A percentile compares a stretch with the other conserved stretches of the same genome.
phyloP scores from a whole-genome alignment of 2,888 invertebrate species.

The Neoascia interrupta region DNA sequence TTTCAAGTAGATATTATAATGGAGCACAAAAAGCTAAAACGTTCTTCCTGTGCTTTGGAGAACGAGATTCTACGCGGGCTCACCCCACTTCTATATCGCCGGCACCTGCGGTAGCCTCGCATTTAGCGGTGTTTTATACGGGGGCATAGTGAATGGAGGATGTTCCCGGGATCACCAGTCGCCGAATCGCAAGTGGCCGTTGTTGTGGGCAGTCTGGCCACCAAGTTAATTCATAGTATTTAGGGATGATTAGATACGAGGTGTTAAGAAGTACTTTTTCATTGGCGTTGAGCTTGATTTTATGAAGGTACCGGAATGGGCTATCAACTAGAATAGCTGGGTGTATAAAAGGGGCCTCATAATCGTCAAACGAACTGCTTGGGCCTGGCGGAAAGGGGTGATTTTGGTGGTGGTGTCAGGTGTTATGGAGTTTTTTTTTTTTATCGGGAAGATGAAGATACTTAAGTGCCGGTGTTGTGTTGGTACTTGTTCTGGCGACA shows the following conservation, averaged over 20 bases:
- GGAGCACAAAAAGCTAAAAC: slow-evolving; percentile 67
- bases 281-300: slow-evolving; percentile 65
- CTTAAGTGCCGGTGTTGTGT: no score
- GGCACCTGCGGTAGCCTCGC: slow-evolving; percentile 50
- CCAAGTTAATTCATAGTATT: slow-evolving; percentile 71
- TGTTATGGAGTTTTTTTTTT: slow-evolving; percentile 9
- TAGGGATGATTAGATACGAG: slow-evolving; percentile 70
- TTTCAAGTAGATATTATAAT: slow-evolving; percentile 69
- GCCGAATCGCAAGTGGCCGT: slow-evolving; percentile 68
- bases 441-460: no score
- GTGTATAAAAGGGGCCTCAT: slow-evolving; percentile 65
- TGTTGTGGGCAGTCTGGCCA: slow-evolving; percentile 70
- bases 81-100: slow-evolving; percentile 56
- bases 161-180: slow-evolving; percentile 54
- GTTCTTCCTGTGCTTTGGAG: slow-evolving; percentile 57
- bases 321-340: slow-evolving; percentile 61
- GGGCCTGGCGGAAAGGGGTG: slow-evolving; percentile 17
- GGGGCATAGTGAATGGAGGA: slow-evolving; percentile 48
- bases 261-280: slow-evolving; percentile 70
- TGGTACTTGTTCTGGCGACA: no score
- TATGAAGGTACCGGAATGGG: slow-evolving; percentile 54
- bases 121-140: no score
- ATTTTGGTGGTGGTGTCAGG: slow-evolving; percentile 4
- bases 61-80: slow-evolving; percentile 36
- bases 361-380: slow-evolving; percentile 64